Evolutionary conservation across 2,888 invertebrate species (phyloP).

Genomic region (Tethea ocularis): DNA sequence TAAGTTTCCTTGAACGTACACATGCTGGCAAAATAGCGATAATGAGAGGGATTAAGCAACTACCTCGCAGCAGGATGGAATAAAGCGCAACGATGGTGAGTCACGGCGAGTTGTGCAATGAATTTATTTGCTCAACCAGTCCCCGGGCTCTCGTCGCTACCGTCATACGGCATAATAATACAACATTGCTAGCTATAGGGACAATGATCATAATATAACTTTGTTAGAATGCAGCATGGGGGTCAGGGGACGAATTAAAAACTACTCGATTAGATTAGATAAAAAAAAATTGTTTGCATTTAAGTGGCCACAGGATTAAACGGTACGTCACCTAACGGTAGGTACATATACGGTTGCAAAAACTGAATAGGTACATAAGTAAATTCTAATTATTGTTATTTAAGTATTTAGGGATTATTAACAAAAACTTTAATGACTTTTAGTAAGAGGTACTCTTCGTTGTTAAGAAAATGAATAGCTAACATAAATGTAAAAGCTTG

Average conservation of each 20-base stretch:
- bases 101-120: conserved; percentile 71
- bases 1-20: neutral
- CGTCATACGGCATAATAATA: conserved; percentile 50
- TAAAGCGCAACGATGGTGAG: conserved; percentile 67
- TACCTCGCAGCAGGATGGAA: conserved; percentile 51
- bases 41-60: conserved; percentile 65
- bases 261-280: neutral
- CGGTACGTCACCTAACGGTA: no score
- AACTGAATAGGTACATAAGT: no score
- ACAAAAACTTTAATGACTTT: neutral
- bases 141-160: conserved; percentile 48
- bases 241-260: conserved; percentile 40
- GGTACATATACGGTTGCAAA: no score
- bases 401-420: no score
- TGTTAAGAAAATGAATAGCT: neutral
- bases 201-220: conserved; percentile 36
- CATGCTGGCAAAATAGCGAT: conserved; percentile 37
- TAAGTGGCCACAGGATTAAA: no score
- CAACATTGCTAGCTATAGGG: conserved; percentile 28
- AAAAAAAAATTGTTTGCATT: no score
- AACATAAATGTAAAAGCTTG: conserved; percentile 41
- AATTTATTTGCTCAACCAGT: conserved; percentile 72
- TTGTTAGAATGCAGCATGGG: conserved; percentile 30
- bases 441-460: neutral
- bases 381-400: no score